Evolutionary conservation across 2,888 invertebrate species (phyloP).

Genomic region (Hoplodrina blanda): DNA sequence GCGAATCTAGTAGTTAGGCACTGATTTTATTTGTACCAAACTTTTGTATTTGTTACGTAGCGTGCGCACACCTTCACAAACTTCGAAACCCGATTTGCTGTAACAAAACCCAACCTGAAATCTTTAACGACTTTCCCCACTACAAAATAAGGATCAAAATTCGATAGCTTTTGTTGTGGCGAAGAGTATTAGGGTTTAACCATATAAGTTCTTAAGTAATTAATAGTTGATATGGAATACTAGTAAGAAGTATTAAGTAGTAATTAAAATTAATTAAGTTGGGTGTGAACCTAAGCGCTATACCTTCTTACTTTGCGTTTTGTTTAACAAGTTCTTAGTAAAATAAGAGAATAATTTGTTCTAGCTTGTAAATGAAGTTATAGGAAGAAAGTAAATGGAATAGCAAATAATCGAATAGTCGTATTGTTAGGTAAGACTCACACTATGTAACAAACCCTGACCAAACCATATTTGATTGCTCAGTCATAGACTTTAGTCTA

Average conservation of each 20-base stretch:
- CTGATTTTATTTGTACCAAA: constrained; percentile 20
- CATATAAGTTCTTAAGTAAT: constrained; percentile 30
- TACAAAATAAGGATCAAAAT: neutral
- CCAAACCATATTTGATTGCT: too few relatives aligned
- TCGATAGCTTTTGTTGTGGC: neutral
- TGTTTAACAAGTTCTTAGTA: neutral
- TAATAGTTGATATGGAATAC: constrained; percentile 29
- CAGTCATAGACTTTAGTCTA: too few relatives aligned
- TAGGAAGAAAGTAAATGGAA: too few relatives aligned
- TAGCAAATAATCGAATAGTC: too few relatives aligned
- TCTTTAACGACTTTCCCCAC: neutral
- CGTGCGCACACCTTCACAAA: constrained; percentile 1
- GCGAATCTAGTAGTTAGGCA: constrained; percentile 17
- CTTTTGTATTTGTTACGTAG: constrained; percentile 20
- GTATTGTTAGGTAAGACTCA: too few relatives aligned
- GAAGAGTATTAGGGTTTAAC: constrained; percentile 8
- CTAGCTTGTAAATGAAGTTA: neutral
- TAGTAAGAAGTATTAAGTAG: constrained; percentile 13
- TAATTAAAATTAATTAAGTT: constrained; percentile 4
- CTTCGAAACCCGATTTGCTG: constrained; percentile 10
- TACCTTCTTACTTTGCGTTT: neutral
- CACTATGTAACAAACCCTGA: too few relatives aligned
- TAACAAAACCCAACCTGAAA: neutral
- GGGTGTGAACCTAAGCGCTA: constrained; percentile 4
- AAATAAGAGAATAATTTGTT: neutral